A percentile compares a stretch with the other conserved stretches of the same genome.
These are phyloP conservation scores for Isurus oxyrinchus DNA, from an alignment of 2,113 vertebrate species.

Conservation along the genomic window DNA sequence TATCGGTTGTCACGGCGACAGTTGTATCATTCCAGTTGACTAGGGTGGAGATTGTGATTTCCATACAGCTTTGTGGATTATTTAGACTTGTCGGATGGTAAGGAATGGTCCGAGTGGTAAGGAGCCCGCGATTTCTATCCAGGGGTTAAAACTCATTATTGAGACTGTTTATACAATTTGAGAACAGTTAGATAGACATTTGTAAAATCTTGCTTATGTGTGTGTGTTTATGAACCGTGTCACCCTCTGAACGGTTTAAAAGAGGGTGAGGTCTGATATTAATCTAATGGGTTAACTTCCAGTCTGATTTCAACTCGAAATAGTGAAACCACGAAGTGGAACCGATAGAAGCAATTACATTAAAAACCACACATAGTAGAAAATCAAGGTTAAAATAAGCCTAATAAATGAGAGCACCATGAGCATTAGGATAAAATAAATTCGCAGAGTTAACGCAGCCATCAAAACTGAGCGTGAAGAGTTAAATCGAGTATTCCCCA, in stretches of 20 bases:
- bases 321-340: not conserved
- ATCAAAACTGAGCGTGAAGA: not conserved
- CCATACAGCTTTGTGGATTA: not conserved
- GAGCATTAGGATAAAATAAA: not conserved
- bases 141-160: not conserved
- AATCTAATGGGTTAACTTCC: not conserved
- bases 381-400: not conserved
- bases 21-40: not conserved
- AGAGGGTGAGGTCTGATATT: not conserved
- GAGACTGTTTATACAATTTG: not conserved
- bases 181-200: not conserved
- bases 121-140: not conserved
- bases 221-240: not conserved
- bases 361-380: not conserved
- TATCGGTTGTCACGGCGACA: not conserved
- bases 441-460: not conserved
- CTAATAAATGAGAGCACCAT: too few relatives aligned
- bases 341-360: not conserved
- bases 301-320: not conserved
- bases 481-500: not conserved
- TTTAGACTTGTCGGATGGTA: not conserved
- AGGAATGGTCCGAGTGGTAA: not conserved
- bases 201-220: not conserved
- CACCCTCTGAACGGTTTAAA: not conserved
- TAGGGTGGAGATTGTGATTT: not conserved